These are phyloP conservation scores for Ooceraea biroi DNA, from an alignment of 1,140 invertebrate species.

Conservation along the genomic window DNA sequence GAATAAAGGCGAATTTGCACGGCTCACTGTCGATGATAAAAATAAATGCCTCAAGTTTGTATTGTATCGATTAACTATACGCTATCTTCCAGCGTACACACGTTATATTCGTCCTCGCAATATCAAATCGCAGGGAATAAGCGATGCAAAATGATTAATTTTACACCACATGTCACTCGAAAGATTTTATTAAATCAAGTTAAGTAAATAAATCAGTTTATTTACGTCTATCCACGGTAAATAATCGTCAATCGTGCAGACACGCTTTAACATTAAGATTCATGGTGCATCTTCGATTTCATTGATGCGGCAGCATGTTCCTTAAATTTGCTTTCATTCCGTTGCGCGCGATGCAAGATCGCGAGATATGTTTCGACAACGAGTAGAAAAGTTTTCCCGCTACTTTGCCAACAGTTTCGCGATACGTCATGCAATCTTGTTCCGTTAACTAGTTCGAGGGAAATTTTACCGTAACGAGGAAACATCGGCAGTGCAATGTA, in stretches of 20 bases:
- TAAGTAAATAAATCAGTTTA: conserved; percentile 35
- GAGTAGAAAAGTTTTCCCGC: conserved; percentile 48
- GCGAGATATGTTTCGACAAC: conserved; percentile 52
- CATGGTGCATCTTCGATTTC: background rate
- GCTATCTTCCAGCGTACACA: background rate
- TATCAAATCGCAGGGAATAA: background rate
- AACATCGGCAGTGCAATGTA: conserved; percentile 34
- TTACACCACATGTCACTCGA: conserved; percentile 1
- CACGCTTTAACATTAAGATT: background rate
- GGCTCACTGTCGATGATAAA: background rate
- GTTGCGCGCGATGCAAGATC: conserved; percentile 29
- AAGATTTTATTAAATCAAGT: conserved; percentile 7
- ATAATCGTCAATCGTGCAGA: conserved; percentile 6
- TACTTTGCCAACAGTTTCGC: conserved; percentile 53
- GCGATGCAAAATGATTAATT: conserved; percentile 43
- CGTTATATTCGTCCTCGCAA: background rate
- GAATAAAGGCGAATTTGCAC: conserved; percentile 29
- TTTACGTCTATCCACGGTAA: background rate
- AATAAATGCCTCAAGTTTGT: background rate
- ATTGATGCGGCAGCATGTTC: background rate
- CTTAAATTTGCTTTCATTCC: conserved; percentile 31
- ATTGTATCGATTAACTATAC: conserved; percentile 10
- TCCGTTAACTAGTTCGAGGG: conserved; percentile 52
- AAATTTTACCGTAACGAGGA: conserved; percentile 58
- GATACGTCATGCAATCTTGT: conserved; percentile 59